phyloP scores from a whole-genome alignment of 2,888 invertebrate species.

The Lapara coniferarum region DNA sequence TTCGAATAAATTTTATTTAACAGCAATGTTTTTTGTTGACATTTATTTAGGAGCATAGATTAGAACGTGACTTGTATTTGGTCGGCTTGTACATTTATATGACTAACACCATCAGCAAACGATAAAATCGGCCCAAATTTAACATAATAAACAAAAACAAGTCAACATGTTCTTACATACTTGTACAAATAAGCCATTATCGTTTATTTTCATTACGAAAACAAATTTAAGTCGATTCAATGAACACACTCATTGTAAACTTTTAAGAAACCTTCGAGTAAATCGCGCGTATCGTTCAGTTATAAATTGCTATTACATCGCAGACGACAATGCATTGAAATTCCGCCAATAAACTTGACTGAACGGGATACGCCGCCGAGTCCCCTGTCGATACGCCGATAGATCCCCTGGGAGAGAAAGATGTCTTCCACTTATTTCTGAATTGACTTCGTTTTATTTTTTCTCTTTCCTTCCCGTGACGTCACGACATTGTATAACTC shows the following conservation, averaged over 20 bases:
- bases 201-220: neutral
- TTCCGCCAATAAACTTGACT: conserved; percentile 70
- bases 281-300: conserved; percentile 49
- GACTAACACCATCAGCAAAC: too few species aligned
- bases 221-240: conserved; percentile 6
- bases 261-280: conserved; percentile 28
- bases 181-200: neutral
- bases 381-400: conserved; percentile 65
- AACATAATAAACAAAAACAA: too few species aligned
- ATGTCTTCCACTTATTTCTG: conserved; percentile 67
- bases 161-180: neutral
- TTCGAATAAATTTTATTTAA: too few species aligned
- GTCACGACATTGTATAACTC: conserved; percentile 42
- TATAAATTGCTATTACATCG: conserved; percentile 66
- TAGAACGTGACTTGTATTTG: too few species aligned
- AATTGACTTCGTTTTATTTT: conserved; percentile 65
- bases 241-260: conserved; percentile 15
- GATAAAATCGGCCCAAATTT: too few species aligned
- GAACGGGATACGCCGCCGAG: conserved; percentile 57
- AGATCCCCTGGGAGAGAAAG: conserved; percentile 63
- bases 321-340: conserved; percentile 68
- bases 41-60: too few species aligned
- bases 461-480: conserved; percentile 46
- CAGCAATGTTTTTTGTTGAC: too few species aligned
- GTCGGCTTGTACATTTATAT: too few species aligned